Base-by-base conservation (phyloP, 2,888 invertebrate genomes). In the Cynaeus angustus region DNA sequence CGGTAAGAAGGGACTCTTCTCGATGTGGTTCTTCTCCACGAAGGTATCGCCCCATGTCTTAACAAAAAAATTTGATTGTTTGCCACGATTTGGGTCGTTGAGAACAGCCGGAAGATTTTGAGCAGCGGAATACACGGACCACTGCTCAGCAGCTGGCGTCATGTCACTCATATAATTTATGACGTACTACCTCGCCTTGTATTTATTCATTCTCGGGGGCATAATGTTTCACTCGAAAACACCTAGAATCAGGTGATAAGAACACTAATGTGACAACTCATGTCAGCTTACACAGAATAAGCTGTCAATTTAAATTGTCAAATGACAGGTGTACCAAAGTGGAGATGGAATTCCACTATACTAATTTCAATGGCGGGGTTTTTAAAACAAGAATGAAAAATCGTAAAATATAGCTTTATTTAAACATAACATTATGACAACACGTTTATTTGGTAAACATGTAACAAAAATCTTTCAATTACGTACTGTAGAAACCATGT, bases 21-120 rank as follows among this genome's bases (percentile, higher is more conserved):
- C 89, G 77, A 97, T 90, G 48, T 91, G 89, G 21, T 89, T 87
- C 79, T 94, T 92, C 72, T 97, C 97, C 13, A 96, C 90, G 85
- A 99, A 99, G 68, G 91, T 89, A 80, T 98, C 98, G 46, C 99
- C 99, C 99, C 99, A 99, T 71, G 97, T 97, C 84, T 96, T 96
- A 0, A 97, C 97, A 81, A 99, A 97, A 82, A 99, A 96, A 84
- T 97, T 91, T 73, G 89, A 90, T 84, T 95, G 94, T 85, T 97
- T 98, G 74, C 97, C 94, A 81, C 93, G 91, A 72, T 93, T 92
- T 0, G 98, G 98, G 85, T 99, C 98, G 86, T 98, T 98, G 72
- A 99, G 88, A 75, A 97, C 97, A 66, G 98, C 97, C 37, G 98
- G 96, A 74, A 99, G 88, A 86, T 98, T 98, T 86, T 98, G 98